Evolutionary conservation across 2,797 vertebrate genomes (phyloP), one percentile per base, ranked within the genome.

Genomic region (Poecilia wingei): DNA sequence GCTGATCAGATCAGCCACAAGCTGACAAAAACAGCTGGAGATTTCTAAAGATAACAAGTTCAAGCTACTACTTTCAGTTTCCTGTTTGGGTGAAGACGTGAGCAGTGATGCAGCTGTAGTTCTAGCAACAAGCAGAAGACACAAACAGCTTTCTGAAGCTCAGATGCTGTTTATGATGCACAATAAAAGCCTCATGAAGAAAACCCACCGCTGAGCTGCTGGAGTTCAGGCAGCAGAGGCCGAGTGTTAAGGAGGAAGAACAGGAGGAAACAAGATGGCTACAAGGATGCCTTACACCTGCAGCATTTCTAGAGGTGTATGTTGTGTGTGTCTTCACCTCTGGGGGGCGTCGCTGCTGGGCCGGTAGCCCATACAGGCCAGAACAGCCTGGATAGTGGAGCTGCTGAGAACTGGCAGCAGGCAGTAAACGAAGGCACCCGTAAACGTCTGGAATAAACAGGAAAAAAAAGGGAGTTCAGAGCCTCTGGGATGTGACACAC

Each of bases 391-490:
- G 22, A 96, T 89, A 4, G 84, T 76, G 10, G 93, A 86, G 20
- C 85, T 89, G 45, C 95, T 95, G 82, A 98, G 90, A 77, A 94
- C 93, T 3, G 97, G 95, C 57, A 93, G 87, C 49, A 98, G 92
- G 68, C 89, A 91, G 94, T 97, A 97, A 66, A 97, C 95, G 92
- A 97, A 98, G 14, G 91, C 95, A 61, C 96, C 97, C 0, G 97
- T 97, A 85, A 96, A 97, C 0, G 95, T 97, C 97, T 98, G 90
- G 91, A 91, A 86, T 82, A 87, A 31, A 85, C 25, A n/a, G 20
- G 25, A 4, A 4, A 47, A 12, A 28, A 28, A 22, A 16, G 22
- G 39, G 1, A 49, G 45, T 25, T 66, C 7, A 66, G 61, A 36
- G 18, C 61, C 33, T 66, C 16, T 22, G 18, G 9, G 46, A 14